Conservation (phyloP, 2,113 vertebrate genomes). For the Menidia beryllina region DNA sequence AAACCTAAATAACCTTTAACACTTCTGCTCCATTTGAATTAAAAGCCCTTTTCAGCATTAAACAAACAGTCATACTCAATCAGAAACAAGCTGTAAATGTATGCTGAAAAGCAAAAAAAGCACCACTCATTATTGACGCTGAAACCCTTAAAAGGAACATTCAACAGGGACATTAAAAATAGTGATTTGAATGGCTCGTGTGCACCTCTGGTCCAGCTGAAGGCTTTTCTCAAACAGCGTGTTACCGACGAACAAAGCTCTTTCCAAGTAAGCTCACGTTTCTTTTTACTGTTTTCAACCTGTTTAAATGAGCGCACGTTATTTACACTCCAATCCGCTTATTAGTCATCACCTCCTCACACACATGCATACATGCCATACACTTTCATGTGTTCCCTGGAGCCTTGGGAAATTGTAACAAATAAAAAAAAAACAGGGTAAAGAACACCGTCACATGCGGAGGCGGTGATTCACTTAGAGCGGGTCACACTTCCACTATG, state of each 20-base stretch:
- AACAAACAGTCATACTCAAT: not conserved
- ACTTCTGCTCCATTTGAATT: not conserved
- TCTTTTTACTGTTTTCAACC: not conserved
- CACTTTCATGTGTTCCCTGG: not conserved
- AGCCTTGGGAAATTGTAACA: constrained; percentile 4
- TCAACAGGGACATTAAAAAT: constrained; percentile 5
- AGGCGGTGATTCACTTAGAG: constrained; percentile 10
- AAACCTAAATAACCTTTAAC: not conserved
- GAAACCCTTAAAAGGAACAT: not conserved
- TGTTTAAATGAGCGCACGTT: not conserved
- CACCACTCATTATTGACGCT: no score
- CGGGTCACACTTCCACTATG: not conserved
- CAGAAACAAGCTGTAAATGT: not conserved
- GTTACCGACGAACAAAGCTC: constrained; percentile 25
- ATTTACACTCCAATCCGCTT: constrained; percentile 7
- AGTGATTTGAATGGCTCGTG: constrained; percentile 7
- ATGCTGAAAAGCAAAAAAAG: no score
- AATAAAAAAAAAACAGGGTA: not conserved
- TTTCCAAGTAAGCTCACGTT: constrained; percentile 17
- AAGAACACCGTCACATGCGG: not conserved
- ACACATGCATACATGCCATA: not conserved
- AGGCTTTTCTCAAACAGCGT: constrained; percentile 3
- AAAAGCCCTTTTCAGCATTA: not conserved
- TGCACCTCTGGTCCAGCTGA: constrained; percentile 18
- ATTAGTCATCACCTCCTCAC: constrained; percentile 3